Conservation (phyloP, 2,113 vertebrate species). For the Puffinus mauretanicus region DNA sequence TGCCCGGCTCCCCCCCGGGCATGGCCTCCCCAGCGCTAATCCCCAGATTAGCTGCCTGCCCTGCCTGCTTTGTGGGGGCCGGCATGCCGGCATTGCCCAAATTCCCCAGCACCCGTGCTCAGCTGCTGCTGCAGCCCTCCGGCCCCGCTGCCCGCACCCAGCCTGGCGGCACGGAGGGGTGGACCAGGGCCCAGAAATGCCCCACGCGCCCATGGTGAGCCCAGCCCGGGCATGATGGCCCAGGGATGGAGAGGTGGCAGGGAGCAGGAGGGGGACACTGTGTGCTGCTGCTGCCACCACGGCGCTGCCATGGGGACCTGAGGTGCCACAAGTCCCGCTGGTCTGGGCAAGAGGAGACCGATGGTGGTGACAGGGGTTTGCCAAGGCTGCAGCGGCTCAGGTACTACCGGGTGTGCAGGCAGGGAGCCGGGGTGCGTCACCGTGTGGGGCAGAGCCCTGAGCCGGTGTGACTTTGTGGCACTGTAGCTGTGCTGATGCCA, state of each 20-base stretch:
- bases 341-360: fast-evolving
- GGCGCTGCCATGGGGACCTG: too few relatives aligned
- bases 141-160: fast-evolving
- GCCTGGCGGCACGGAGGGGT: not conserved
- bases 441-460: not conserved
- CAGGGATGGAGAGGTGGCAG: fast-evolving
- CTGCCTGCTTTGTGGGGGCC: not conserved
- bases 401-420: not conserved
- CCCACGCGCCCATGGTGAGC: fast-evolving
- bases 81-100: fast-evolving
- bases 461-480: not conserved
- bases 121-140: not conserved
- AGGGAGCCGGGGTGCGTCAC: not conserved
- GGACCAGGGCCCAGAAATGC: not conserved
- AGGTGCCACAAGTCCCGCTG: not conserved
- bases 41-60: not conserved
- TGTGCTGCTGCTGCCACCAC: not conserved
- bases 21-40: not conserved
- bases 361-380: not conserved
- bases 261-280: not conserved
- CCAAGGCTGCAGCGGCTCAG: fast-evolving
- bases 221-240: not conserved
- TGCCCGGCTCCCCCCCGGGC: not conserved
- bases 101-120: not conserved
- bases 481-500: not conserved